These are phyloP conservation scores for Myripristis murdjan DNA, from an alignment of 2,797 vertebrate genomes.

Conservation along the genomic window DNA sequence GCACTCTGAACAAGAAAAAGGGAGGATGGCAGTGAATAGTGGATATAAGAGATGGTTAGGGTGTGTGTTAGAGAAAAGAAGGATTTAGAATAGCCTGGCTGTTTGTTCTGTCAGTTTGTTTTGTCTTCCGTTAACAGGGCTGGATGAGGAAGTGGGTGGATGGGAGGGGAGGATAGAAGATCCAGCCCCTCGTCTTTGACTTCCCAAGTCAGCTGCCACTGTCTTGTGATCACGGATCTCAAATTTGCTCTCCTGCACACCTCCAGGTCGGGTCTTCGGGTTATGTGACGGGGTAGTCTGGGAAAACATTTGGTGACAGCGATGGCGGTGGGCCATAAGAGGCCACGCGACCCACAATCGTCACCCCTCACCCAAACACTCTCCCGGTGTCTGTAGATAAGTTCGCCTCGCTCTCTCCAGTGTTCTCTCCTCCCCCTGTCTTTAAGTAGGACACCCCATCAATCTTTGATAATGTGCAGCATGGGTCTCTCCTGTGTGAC, in stretches of 20 bases:
- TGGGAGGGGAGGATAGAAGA: slow-evolving; percentile 45
- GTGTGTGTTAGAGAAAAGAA: slow-evolving; percentile 61
- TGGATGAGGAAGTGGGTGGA: slow-evolving; percentile 44
- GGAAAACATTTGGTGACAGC: slow-evolving; percentile 22
- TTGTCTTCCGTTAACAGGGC: slow-evolving; percentile 61
- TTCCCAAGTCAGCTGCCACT: slow-evolving; percentile 52
- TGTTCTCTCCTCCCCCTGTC: slow-evolving; percentile 52
- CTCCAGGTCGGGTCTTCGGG: slow-evolving; percentile 37
- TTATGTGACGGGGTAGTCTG: slow-evolving; percentile 21
- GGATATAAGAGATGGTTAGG: slow-evolving; percentile 70
- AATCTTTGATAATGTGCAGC: slow-evolving; percentile 83
- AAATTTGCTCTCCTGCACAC: slow-evolving; percentile 31
- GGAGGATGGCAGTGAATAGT: slow-evolving; percentile 69
- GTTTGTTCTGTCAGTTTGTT: slow-evolving; percentile 78
- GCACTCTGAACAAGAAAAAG: slow-evolving; percentile 81
- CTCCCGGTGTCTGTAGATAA: slow-evolving; percentile 28
- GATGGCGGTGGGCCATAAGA: slow-evolving; percentile 20
- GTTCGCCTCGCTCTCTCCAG: slow-evolving; percentile 45
- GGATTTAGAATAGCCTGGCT: slow-evolving; percentile 69
- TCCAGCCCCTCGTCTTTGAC: slow-evolving; percentile 42
- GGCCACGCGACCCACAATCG: slow-evolving; percentile 14
- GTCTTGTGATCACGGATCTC: slow-evolving; percentile 41
- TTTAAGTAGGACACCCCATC: slow-evolving; percentile 85
- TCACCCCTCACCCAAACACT: slow-evolving; percentile 22
- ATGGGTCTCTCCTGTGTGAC: slow-evolving; percentile 79